These are phyloP conservation scores for Palythoa grandiflora DNA, from an alignment of 92 coral and sea anemone genomes.

Conservation along the genomic window DNA sequence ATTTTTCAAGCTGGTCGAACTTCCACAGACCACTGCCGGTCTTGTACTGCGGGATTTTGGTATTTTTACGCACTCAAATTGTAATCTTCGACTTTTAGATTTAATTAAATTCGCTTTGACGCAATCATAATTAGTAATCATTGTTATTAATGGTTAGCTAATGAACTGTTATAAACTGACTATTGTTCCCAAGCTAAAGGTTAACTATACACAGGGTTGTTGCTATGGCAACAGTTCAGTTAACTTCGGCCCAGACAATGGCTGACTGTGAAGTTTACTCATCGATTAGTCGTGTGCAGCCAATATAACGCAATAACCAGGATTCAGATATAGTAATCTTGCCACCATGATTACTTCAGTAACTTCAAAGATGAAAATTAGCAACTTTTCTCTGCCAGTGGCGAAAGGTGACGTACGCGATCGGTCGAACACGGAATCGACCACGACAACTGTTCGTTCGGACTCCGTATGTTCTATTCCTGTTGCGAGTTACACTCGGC, in stretches of 20 bases:
- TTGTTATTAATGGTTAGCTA: no score
- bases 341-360: slow-evolving; percentile 25
- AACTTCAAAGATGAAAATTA: slow-evolving; percentile 27
- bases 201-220: background rate
- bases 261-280: background rate
- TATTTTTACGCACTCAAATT: no score
- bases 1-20: no score
- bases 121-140: no score
- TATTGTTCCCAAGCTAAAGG: background rate
- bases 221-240: slow-evolving; percentile 26
- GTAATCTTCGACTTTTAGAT: no score
- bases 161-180: no score
- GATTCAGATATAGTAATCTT: background rate
- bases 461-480: slow-evolving; percentile 33
- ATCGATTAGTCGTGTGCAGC: slow-evolving; percentile 4
- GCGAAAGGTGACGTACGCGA: slow-evolving; percentile 20
- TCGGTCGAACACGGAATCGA: slow-evolving; percentile 44
- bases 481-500: slow-evolving; percentile 16
- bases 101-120: no score
- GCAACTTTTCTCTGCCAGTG: slow-evolving; percentile 11
- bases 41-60: no score
- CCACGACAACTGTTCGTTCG: slow-evolving; percentile 36
- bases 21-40: no score
- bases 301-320: background rate
- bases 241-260: background rate